A percentile compares a stretch with the other conserved stretches of the same genome.
phyloP scores from a whole-genome alignment of 1,140 invertebrate genomes.

The Drosophila insularis region DNA sequence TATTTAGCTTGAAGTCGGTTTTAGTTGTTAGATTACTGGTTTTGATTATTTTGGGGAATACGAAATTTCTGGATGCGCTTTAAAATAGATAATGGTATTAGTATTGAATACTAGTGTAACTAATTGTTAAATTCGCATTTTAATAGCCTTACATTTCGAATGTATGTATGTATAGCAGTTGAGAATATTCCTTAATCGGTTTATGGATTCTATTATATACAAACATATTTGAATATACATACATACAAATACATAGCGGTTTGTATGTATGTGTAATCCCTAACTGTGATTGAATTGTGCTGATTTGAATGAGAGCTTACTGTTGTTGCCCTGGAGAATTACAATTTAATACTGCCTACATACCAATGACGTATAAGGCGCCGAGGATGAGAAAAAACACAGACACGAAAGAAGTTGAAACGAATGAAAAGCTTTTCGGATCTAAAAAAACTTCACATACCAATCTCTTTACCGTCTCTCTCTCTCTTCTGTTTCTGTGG shows the following conservation, averaged over 20 bases:
- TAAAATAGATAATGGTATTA: too few species aligned
- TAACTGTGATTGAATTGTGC: slow-evolving; percentile 3
- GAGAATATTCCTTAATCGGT: background rate
- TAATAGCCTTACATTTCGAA: too few species aligned
- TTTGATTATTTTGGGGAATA: too few species aligned
- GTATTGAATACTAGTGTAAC: too few species aligned
- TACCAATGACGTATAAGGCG: too few species aligned
- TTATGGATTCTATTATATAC: background rate
- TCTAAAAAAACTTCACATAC: slow-evolving; percentile 1
- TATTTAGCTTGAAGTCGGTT: too few species aligned
- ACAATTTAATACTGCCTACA: slow-evolving; percentile 6
- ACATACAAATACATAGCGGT: background rate
- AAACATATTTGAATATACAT: background rate
- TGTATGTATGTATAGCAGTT: too few species aligned
- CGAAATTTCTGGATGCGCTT: too few species aligned
- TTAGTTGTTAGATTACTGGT: too few species aligned
- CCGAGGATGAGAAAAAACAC: background rate
- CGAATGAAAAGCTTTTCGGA: slow-evolving; percentile 7
- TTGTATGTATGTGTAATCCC: background rate
- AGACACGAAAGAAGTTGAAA: background rate
- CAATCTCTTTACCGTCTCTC: background rate
- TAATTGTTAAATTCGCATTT: background rate
- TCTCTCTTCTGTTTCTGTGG: background rate
- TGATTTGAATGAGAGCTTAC: slow-evolving; percentile 3
- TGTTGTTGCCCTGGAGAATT: slow-evolving; percentile 7